Base-by-base conservation (phyloP, 37 sponge, comb jelly and placozoan species). In the Cliona cf. orientalis region DNA sequence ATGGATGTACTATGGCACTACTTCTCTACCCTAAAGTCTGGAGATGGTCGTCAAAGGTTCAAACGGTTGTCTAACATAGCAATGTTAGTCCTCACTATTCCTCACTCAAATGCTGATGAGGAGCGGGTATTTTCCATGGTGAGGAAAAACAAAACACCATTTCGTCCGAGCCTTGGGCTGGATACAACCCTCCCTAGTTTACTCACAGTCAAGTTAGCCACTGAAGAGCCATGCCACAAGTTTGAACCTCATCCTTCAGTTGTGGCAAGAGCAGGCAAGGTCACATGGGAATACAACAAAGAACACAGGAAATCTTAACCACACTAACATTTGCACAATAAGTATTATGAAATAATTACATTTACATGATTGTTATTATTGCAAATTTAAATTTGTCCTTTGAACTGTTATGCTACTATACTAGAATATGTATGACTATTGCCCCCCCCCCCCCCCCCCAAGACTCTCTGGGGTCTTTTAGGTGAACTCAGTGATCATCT, bases 51-150 rank as follows among this genome's bases (percentile, higher is more conserved):
- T 5, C 71, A 11, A 28, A 26, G 49, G 53, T 76, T 58, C 34
- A 37, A 17, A 60, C 40, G 40, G 42, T 26, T 65, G 28, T 19
- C 68, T 21, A 78, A 78, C 4, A 35, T 78, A 25, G 79, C 79
- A 5, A 44, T 33, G 35, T 21, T 65, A 9, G 66, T 78, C 5
- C 68, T 80, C 5, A 42, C 26, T 6, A 29, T 80, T 26, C 80
- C 80, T n/a, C 80, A 80, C 26, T 80, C 80, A 23, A 80, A 80
- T 69, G 80, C 80, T 21, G 59, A 28, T 44, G 80, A 80, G 53
- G 71, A 80, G 33, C 57, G 80, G 31, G 58, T 81, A 11, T 78
- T 80, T 35, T 72, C 49, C 1, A 62, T 81, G 63, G 44, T 81
- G 2, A 21, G 72, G n/a, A 58, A 81, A 42, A 81, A 81, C 64